Conservation (phyloP, 2,797 vertebrate species). For the Notolabrus celidotus region DNA sequence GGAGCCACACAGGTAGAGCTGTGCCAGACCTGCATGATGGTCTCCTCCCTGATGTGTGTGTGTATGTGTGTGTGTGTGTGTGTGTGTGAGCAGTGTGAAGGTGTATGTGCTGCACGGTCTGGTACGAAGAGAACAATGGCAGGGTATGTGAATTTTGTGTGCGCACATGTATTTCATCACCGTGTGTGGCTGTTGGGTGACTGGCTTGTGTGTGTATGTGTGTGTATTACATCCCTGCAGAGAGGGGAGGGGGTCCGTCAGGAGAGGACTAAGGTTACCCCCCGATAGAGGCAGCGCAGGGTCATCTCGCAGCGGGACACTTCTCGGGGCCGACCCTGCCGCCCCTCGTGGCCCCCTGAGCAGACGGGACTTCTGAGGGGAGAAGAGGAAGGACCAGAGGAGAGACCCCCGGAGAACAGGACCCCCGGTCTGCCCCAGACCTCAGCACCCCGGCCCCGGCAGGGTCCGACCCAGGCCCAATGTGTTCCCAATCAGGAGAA, state of each 20-base stretch:
- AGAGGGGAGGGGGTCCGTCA: slow-evolving; percentile 83
- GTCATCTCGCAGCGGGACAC: slow-evolving; percentile 92
- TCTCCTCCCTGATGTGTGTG: slow-evolving; percentile 27
- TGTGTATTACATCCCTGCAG: slow-evolving; percentile 71
- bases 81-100: slow-evolving; percentile 15
- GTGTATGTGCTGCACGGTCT: slow-evolving; percentile 42
- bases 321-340: slow-evolving; percentile 84
- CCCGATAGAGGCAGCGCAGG: slow-evolving; percentile 87
- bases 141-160: slow-evolving; percentile 49
- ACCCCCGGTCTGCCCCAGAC: slow-evolving; percentile 88
- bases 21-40: slow-evolving; percentile 63
- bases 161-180: slow-evolving; percentile 72
- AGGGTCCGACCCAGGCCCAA: slow-evolving; percentile 83
- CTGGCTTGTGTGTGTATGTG: slow-evolving; percentile 53
- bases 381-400: slow-evolving; percentile 90
- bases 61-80: slow-evolving; percentile 15
- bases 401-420: slow-evolving; percentile 86
- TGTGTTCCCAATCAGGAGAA: slow-evolving; percentile 97
- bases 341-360: slow-evolving; percentile 83
- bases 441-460: slow-evolving; percentile 69
- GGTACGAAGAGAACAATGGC: slow-evolving; percentile 57
- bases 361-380: slow-evolving; percentile 93
- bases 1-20: slow-evolving; percentile 72
- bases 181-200: slow-evolving; percentile 74
- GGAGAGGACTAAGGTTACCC: slow-evolving; percentile 90